phyloP scores from a whole-genome alignment of 23 tunicate species.

The Oikopleura dioica region DNA sequence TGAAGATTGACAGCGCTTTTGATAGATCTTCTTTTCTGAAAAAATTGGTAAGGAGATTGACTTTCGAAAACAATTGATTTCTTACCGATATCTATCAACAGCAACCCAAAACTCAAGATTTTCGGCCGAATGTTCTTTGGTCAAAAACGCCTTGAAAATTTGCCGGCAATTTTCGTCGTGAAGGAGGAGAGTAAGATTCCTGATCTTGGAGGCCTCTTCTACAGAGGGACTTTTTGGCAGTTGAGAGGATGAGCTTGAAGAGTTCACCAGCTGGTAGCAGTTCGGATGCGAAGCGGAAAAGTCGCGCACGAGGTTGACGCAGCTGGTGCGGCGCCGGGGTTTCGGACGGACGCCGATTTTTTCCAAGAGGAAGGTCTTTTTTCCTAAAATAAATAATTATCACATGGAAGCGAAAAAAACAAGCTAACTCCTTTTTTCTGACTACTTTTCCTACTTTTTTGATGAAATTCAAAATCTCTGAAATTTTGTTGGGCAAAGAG shows the following conservation, averaged over 20 bases:
- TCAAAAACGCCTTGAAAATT: slow-evolving; percentile 1
- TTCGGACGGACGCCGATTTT: background rate
- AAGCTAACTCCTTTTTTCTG: no score
- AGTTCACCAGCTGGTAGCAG: background rate
- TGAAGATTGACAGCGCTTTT: background rate
- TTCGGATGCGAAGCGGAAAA: background rate
- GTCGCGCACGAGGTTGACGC: background rate
- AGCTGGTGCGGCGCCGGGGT: background rate
- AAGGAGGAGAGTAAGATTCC: background rate
- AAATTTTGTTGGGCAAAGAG: no score
- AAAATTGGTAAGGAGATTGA: no score
- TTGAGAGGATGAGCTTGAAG: no score
- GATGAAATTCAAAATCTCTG: no score
- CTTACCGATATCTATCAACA: slow-evolving; percentile 10
- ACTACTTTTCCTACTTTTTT: no score
- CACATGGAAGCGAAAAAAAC: no score
- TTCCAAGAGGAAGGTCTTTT: background rate
- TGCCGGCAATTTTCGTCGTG: background rate
- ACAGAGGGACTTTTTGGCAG: no score
- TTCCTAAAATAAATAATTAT: no score
- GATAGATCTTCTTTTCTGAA: background rate
- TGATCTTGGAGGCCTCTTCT: background rate
- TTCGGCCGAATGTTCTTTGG: slow-evolving; percentile 5
- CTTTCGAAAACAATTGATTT: no score
- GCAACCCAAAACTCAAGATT: slow-evolving; percentile 8